Evolutionary conservation across 2,797 vertebrate species (phyloP).

Genomic region (Sebastes dallii): DNA sequence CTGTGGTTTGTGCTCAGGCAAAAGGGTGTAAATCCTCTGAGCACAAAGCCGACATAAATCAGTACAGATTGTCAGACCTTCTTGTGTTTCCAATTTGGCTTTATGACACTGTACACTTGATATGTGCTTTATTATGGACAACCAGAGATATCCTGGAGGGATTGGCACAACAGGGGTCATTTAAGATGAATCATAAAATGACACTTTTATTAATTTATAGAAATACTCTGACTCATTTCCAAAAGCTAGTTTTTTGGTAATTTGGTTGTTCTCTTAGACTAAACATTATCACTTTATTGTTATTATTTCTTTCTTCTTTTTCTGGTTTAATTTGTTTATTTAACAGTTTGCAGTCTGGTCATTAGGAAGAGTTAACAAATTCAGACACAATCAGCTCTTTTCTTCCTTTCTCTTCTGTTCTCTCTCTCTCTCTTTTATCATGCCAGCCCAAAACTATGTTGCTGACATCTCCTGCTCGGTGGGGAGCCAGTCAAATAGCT

Average conservation of each 20-base stretch:
- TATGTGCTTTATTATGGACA: conserved; percentile 33
- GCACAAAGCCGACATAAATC: conserved; percentile 57
- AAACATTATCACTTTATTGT: not conserved
- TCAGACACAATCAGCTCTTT: conserved; percentile 15
- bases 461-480: conserved; percentile 25
- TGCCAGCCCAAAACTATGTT: conserved; percentile 13
- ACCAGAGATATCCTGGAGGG: not conserved
- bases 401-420: conserved; percentile 2
- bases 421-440: not conserved
- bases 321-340: not conserved
- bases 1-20: conserved; percentile 70
- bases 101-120: conserved; percentile 37
- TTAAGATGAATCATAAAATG: conserved; percentile 20
- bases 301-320: too few species aligned
- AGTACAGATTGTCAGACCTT: conserved; percentile 48
- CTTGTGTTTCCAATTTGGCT: conserved; percentile 64
- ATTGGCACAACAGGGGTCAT: not conserved
- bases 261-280: not conserved
- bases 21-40: conserved; percentile 68
- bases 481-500: conserved; percentile 26
- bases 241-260: not conserved
- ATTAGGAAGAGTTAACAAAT: conserved; percentile 23
- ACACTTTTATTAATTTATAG: not conserved
- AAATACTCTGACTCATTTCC: conserved; percentile 2
- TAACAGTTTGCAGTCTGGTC: conserved; percentile 8